A percentile compares a stretch with the other conserved stretches of the same genome.
phyloP scores from a whole-genome alignment of 2,797 vertebrate genomes.

The Cheirogaleus major region DNA sequence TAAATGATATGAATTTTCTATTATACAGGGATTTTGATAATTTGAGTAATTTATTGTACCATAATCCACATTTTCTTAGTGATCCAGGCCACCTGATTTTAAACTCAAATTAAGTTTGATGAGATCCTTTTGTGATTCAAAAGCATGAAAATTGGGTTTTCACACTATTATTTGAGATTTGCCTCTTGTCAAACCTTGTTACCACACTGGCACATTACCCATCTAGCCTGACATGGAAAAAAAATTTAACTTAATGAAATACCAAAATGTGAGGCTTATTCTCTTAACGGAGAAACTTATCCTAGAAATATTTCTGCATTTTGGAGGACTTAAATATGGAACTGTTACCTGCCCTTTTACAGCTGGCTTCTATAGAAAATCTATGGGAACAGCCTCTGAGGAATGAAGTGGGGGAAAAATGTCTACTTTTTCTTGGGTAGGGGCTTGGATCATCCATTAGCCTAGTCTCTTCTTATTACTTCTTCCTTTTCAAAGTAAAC shows the following conservation, averaged over 20 bases:
- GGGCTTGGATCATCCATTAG: not conserved
- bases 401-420: not conserved
- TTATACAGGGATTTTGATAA: not conserved
- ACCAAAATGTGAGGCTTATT: not conserved
- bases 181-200: not conserved
- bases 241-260: not conserved
- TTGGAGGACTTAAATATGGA: not conserved
- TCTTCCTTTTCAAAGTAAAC: slow-evolving; percentile 12
- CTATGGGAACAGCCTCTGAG: not conserved
- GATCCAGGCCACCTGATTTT: not conserved
- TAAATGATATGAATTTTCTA: not conserved
- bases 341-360: not conserved
- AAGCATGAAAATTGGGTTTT: not conserved
- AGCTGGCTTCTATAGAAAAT: not conserved
- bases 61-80: not conserved
- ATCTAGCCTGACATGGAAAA: not conserved
- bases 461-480: not conserved
- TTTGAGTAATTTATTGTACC: not conserved
- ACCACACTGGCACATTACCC: not conserved
- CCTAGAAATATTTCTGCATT: not conserved
- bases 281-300: not conserved
- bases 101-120: not conserved
- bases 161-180: not conserved
- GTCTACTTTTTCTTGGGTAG: not conserved
- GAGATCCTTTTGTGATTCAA: not conserved